These are phyloP conservation scores for Pseudachorutes palmiensis DNA, from an alignment of 1,140 invertebrate species.

Conservation along the genomic window DNA sequence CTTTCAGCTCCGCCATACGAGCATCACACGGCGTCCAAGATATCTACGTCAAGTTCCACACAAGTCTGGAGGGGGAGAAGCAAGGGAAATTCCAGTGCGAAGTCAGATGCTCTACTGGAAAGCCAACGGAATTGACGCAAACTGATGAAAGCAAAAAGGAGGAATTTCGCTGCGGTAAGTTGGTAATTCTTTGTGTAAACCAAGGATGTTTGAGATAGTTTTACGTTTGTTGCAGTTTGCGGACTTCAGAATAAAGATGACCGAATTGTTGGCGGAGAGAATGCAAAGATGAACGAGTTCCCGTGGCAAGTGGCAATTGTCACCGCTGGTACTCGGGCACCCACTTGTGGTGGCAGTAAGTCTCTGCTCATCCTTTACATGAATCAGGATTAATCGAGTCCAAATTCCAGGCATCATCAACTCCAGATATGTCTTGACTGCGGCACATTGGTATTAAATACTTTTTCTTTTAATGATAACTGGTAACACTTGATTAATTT, in stretches of 20 bases:
- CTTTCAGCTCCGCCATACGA: not conserved
- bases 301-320: constrained; percentile 29
- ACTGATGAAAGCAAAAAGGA: not conserved
- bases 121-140: not conserved
- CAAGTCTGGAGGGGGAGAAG: not conserved
- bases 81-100: not conserved
- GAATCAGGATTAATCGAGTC: not conserved
- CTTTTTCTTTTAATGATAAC: not conserved
- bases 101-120: not conserved
- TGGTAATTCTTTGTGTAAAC: not conserved
- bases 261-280: constrained; percentile 31
- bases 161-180: not conserved
- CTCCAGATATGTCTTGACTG: not conserved
- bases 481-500: not conserved
- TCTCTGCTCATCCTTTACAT: too few relatives aligned
- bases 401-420: not conserved
- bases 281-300: constrained; percentile 19
- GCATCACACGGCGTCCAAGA: not conserved
- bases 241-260: constrained; percentile 21
- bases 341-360: constrained; percentile 22
- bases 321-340: constrained; percentile 14
- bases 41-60: not conserved
- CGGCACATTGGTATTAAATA: not conserved
- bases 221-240: not conserved
- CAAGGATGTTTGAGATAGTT: not conserved